A percentile compares a stretch with the other conserved stretches of the same genome.
Conservation (phyloP, 2,888 invertebrate species). For the Muscina levida region DNA sequence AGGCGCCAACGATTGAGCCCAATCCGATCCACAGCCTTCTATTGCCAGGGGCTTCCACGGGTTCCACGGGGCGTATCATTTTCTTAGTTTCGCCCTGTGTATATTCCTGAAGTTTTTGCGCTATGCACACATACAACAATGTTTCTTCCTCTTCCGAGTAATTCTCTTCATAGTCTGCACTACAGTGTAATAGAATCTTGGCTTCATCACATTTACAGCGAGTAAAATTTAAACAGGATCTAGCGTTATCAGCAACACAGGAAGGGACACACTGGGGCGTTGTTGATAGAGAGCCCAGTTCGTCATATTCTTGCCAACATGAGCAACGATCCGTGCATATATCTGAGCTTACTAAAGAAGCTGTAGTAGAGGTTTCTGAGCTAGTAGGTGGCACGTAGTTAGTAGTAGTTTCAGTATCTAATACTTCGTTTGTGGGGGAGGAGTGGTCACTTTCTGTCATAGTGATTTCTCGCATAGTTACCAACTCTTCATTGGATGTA, state of each 20-base stretch:
- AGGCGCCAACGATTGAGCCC: neutral
- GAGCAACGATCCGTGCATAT: slow-evolving; percentile 32
- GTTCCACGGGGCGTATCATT: slow-evolving; percentile 8
- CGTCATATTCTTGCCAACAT: slow-evolving; percentile 60
- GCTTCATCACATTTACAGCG: slow-evolving; percentile 67
- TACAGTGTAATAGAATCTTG: slow-evolving; percentile 63
- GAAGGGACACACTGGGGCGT: slow-evolving; percentile 64
- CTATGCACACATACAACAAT: slow-evolving; percentile 33
- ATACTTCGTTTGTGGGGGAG: no score
- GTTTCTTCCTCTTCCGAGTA: neutral
- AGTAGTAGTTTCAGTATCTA: slow-evolving; percentile 67
- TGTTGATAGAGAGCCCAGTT: slow-evolving; percentile 5
- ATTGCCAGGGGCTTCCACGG: neutral
- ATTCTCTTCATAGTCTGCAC: neutral
- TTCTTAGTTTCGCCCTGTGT: slow-evolving; percentile 10
- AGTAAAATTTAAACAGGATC: slow-evolving; percentile 69
- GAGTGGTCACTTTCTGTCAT: no score
- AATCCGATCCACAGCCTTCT: slow-evolving; percentile 26
- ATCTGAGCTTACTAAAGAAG: neutral
- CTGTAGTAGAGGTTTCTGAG: slow-evolving; percentile 32
- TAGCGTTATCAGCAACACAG: slow-evolving; percentile 68
- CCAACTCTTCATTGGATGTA: no score
- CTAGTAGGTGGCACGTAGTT: slow-evolving; percentile 67
- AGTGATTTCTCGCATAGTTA: no score
- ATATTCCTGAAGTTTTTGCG: neutral